Base-by-base conservation (phyloP, 1,140 invertebrate species). In the Pseudobourletiella spinata region DNA sequence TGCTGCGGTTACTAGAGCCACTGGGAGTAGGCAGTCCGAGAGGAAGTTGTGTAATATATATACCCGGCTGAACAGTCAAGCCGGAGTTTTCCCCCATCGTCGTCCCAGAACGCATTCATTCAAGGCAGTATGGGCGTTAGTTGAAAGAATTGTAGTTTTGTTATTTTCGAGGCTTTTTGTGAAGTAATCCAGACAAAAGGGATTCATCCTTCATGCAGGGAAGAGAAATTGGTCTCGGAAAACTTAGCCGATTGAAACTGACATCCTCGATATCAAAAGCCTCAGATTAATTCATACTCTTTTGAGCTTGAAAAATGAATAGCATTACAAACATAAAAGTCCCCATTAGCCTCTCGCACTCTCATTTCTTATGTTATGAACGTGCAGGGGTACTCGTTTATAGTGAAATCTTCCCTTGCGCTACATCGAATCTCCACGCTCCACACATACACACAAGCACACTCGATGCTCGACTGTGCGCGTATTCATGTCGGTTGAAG, bases 201-300 rank as follows among this genome's bases (percentile, higher is more conserved):
- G 30, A 56, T 30, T 39, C 52, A 56, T 56, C 52, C 52, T 56
- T 56, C 52, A 56, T 32, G 15, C 43, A 11, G n/a, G 43, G 43
- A 46, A 46, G 26, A 26, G n/a, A 39, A 20, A 56, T 30, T 18
- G n/a, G 52, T 14, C 52, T 30, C 52, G 29, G 26, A 39, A 56
- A 32, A 30, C 30, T n/a, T 56, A n/a, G 28, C 15, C 30, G 52
- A 56, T 30, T 56, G 28, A 26, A 56, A 26, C 52, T 56, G 52
- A 56, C 52, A 56, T n/a, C 3, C 52, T 56, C 52, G 52, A 56
- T 56, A 56, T 56, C 39, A 56, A 56, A 56, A 56, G 52, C 28
- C 52, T 56, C 52, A 56, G 52, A 56, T 56, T 56, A 56, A 56
- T 56, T 56, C 52, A 56, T 56, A 56, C 26, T 56, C 43, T 56